Evolutionary conservation across 64 coral and sea anemone species (phyloP).

Genomic region (Dendrophyllia cribrosa): DNA sequence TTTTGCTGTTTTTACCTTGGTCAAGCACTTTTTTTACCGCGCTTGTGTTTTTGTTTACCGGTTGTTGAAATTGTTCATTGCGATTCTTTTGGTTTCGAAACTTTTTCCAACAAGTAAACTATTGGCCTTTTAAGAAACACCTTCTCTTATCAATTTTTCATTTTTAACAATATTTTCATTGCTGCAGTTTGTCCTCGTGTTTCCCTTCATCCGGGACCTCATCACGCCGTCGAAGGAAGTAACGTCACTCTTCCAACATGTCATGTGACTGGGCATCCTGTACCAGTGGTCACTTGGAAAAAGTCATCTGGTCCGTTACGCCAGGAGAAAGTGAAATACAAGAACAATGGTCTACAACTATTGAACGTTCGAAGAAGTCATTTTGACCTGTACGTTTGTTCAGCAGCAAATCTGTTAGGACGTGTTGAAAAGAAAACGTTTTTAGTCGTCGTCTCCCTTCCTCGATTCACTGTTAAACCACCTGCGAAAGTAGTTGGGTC

Average conservation of each 20-base stretch:
- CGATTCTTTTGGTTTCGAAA: too few relatives aligned
- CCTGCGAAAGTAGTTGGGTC: background rate
- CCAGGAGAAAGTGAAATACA: background rate
- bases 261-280: slow-evolving; percentile 49
- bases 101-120: too few relatives aligned
- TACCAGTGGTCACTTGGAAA: slow-evolving; percentile 57
- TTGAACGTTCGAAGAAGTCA: background rate
- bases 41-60: too few relatives aligned
- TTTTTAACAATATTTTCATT: too few relatives aligned
- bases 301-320: slow-evolving; percentile 41
- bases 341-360: background rate
- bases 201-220: slow-evolving; percentile 38
- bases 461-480: background rate
- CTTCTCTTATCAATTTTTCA: too few relatives aligned
- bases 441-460: background rate
- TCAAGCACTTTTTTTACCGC: too few relatives aligned
- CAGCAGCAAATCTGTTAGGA: slow-evolving; percentile 51
- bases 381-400: slow-evolving; percentile 43
- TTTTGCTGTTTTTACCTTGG: too few relatives aligned
- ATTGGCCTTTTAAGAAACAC: too few relatives aligned
- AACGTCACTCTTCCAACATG: slow-evolving; percentile 50
- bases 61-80: too few relatives aligned
- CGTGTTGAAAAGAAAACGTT: background rate
- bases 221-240: slow-evolving; percentile 4
- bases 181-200: slow-evolving; percentile 7